Conservation (phyloP, 2,113 vertebrate species). For the Choloepus hoffmanni region DNA sequence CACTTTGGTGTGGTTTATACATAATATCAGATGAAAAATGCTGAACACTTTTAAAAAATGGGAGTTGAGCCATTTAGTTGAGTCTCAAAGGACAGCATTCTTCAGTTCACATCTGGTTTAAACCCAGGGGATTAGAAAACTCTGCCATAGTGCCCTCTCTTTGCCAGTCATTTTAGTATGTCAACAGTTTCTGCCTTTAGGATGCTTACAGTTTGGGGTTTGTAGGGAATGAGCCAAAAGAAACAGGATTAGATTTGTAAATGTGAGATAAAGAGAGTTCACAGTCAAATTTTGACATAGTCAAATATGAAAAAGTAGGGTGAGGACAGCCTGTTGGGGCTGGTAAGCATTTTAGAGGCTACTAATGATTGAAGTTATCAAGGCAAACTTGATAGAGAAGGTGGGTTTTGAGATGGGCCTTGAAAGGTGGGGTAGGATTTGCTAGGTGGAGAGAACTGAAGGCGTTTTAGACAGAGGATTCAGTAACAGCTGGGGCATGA, state of each 20-base stretch:
- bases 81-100: background rate
- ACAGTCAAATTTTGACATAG: background rate
- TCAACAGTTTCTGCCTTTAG: background rate
- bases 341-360: background rate
- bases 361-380: background rate
- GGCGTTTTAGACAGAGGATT: conserved; percentile 24
- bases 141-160: background rate
- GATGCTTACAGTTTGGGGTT: background rate
- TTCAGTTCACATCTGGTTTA: conserved; percentile 15
- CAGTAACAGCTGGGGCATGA: background rate
- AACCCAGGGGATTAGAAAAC: background rate
- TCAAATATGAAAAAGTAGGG: background rate
- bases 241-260: background rate
- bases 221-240: background rate
- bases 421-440: background rate
- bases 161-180: background rate
- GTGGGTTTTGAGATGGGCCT: background rate
- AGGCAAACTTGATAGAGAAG: background rate
- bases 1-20: too few species aligned
- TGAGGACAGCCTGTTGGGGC: background rate
- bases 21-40: too few species aligned
- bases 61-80: background rate
- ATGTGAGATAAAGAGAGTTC: conserved; percentile 3
- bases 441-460: background rate
- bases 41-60: background rate